phyloP scores from a whole-genome alignment of 2,113 vertebrate species.

The Aphelocoma coerulescens region DNA sequence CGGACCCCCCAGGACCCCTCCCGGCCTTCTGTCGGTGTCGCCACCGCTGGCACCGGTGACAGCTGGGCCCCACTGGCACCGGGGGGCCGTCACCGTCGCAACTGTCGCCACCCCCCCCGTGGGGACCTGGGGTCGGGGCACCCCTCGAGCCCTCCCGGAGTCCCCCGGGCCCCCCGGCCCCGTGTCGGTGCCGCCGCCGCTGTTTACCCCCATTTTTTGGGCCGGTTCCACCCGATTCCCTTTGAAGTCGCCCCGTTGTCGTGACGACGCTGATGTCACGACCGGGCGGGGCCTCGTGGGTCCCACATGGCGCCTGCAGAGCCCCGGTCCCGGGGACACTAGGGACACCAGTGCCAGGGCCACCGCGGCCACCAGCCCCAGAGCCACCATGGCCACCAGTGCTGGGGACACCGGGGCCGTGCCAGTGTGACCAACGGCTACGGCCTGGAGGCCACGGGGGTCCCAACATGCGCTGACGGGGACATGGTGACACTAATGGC shows the following conservation, averaged over 20 bases:
- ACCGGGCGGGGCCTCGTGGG: not conserved
- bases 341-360: not conserved
- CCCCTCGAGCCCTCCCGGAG: not conserved
- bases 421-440: not conserved
- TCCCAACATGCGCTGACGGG: fast-evolving
- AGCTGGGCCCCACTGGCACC: not conserved
- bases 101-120: not conserved
- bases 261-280: not conserved
- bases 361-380: not conserved
- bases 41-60: not conserved
- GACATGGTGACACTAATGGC: not conserved
- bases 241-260: not conserved
- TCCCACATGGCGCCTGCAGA: not conserved
- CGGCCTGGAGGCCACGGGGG: not conserved
- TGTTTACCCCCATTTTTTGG: not conserved
- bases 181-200: not conserved
- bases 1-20: not conserved
- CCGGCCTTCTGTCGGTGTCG: not conserved
- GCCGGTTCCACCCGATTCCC: not conserved
- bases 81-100: not conserved
- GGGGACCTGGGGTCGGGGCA: not conserved
- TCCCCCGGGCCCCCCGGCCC: not conserved
- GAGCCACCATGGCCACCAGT: not conserved
- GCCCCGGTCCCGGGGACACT: not conserved
- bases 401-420: not conserved